These are phyloP conservation scores for Raphicerus campestris DNA, from an alignment of 2,113 vertebrate genomes.

Conservation along the genomic window DNA sequence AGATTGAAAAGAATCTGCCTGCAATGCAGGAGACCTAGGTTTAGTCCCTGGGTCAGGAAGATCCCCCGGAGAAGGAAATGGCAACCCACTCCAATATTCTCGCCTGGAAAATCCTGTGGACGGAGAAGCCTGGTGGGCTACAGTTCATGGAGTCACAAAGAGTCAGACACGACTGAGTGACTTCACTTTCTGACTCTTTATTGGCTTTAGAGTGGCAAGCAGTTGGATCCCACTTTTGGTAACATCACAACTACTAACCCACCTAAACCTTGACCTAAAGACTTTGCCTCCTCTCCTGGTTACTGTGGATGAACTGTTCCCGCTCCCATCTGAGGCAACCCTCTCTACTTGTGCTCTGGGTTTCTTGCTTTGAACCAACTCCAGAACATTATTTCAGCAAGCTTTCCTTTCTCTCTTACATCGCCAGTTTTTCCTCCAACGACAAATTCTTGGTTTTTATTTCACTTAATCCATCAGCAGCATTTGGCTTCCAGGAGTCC, in stretches of 20 bases:
- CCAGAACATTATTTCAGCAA: background rate
- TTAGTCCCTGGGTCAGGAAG: too few species aligned
- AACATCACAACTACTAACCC: background rate
- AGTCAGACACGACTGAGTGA: too few species aligned
- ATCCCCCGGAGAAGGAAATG: too few species aligned
- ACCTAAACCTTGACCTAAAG: background rate
- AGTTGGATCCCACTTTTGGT: background rate
- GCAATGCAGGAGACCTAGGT: too few species aligned
- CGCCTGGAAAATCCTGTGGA: too few species aligned
- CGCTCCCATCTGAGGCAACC: background rate
- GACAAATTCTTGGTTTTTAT: background rate
- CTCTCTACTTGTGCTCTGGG: background rate
- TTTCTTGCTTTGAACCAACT: background rate
- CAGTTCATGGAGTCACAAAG: too few species aligned
- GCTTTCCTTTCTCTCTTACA: background rate
- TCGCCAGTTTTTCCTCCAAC: background rate
- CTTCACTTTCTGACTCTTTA: too few species aligned
- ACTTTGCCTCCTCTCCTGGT: background rate
- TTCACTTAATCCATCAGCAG: background rate
- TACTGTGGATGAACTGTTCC: background rate
- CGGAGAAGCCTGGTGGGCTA: too few species aligned
- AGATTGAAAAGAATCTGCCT: too few species aligned
- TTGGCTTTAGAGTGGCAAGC: background rate
- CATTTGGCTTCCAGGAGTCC: background rate
- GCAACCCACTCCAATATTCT: too few species aligned